phyloP scores from a whole-genome alignment of 2,797 vertebrate species.

The Clarias platycephalus region DNA sequence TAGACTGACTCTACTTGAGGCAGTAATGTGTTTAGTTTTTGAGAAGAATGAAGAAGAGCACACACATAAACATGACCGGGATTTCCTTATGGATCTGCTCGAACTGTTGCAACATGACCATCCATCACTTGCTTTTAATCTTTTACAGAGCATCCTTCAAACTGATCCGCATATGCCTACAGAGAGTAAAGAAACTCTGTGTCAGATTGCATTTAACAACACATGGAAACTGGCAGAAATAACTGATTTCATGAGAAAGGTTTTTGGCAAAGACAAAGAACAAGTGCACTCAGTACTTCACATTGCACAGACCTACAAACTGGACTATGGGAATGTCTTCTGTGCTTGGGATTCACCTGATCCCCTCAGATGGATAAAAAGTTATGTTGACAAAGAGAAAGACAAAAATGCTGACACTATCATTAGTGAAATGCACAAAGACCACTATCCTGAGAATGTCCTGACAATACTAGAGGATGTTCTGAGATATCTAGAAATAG shows the following conservation, averaged over 20 bases:
- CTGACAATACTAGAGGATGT: conserved; percentile 46
- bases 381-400: background rate
- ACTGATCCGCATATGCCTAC: conserved; percentile 4
- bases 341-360: background rate
- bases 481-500: conserved; percentile 28
- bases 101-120: conserved; percentile 19
- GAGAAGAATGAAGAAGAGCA: background rate
- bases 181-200: conserved; percentile 29
- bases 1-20: conserved; percentile 24
- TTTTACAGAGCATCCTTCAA: conserved; percentile 9
- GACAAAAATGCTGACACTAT: conserved; percentile 34
- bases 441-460: conserved; percentile 41
- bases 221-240: conserved; percentile 23
- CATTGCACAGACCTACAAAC: conserved; percentile 30
- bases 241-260: background rate
- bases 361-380: conserved; percentile 1
- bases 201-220: conserved; percentile 27
- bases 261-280: background rate
- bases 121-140: conserved; percentile 12
- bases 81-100: conserved; percentile 15
- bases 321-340: background rate
- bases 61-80: background rate
- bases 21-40: background rate
- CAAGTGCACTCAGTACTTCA: conserved; percentile 21
- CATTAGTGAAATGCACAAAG: conserved; percentile 47